These are phyloP conservation scores for Mimachlamys varia DNA, from an alignment of 2,888 invertebrate genomes.

Conservation along the genomic window DNA sequence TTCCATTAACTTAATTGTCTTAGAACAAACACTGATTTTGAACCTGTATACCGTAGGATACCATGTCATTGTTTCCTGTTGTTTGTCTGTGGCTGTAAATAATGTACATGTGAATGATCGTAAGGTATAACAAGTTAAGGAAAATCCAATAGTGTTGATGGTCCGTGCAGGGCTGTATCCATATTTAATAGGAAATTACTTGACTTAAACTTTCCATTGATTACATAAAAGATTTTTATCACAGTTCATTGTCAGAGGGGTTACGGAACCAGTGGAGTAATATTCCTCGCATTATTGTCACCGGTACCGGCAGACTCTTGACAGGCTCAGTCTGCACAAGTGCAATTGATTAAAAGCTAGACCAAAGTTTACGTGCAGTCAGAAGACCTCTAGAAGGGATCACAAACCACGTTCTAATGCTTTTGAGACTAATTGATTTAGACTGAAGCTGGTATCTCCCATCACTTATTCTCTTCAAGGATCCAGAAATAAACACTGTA, in stretches of 20 bases:
- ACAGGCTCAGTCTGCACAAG: background rate
- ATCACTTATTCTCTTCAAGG: background rate
- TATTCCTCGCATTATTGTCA: background rate
- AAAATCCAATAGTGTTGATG: background rate
- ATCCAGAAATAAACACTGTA: background rate
- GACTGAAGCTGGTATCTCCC: background rate
- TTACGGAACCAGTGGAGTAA: background rate
- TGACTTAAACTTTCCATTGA: background rate
- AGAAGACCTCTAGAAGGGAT: background rate
- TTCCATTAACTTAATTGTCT: background rate
- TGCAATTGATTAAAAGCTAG: slow-evolving; percentile 15
- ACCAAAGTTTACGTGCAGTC: background rate
- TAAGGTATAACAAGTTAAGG: too few relatives aligned
- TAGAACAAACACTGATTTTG: background rate
- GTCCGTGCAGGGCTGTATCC: too few relatives aligned
- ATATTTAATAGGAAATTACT: too few relatives aligned
- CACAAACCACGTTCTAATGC: background rate
- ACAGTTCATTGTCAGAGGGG: background rate
- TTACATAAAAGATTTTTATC: background rate
- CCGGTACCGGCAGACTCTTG: background rate
- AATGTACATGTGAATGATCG: too few relatives aligned
- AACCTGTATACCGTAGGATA: background rate
- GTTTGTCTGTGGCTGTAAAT: too few relatives aligned
- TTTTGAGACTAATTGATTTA: background rate
- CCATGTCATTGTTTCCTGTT: too few relatives aligned